Percentiles rank a stretch among this genome's conserved stretches.
phyloP scores from a whole-genome alignment of 2,113 vertebrate species.

The Syngnathoides biaculeatus region DNA sequence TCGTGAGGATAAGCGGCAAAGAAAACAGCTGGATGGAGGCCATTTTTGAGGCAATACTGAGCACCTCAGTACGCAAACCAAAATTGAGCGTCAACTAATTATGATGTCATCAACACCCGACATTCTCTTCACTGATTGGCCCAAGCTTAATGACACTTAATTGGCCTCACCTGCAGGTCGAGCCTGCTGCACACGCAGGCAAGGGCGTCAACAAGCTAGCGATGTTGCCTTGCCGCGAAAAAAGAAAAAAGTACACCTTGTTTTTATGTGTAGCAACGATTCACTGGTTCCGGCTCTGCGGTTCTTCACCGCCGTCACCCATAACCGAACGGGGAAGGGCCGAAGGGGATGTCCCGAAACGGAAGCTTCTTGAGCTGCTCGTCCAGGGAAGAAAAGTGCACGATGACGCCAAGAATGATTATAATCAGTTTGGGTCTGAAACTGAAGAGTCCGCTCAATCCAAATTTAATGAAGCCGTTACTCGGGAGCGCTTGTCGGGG shows the following conservation, averaged over 20 bases:
- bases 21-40: no score
- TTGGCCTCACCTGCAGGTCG: slow-evolving; percentile 4
- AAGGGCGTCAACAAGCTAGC: slow-evolving; percentile 10
- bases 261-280: slow-evolving; percentile 29
- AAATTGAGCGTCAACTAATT: not conserved
- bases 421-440: not conserved
- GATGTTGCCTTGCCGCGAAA: slow-evolving; percentile 68
- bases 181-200: slow-evolving; percentile 9
- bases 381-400: not conserved
- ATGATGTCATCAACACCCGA: not conserved
- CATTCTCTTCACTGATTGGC: slow-evolving; percentile 33
- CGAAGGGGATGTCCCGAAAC: not conserved
- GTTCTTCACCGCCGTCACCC: slow-evolving; percentile 23
- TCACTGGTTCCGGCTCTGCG: slow-evolving; percentile 16
- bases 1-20: no score
- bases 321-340: not conserved
- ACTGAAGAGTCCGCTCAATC: no score
- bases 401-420: not conserved
- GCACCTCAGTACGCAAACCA: not conserved
- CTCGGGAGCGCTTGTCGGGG: slow-evolving; percentile 8
- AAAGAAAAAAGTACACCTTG: slow-evolving; percentile 1
- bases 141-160: slow-evolving; percentile 26
- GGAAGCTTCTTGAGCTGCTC: not conserved
- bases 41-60: not conserved
- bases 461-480: not conserved